These are phyloP conservation scores for Protodeltote pygarga DNA, from an alignment of 2,888 invertebrate genomes.

Conservation along the genomic window DNA sequence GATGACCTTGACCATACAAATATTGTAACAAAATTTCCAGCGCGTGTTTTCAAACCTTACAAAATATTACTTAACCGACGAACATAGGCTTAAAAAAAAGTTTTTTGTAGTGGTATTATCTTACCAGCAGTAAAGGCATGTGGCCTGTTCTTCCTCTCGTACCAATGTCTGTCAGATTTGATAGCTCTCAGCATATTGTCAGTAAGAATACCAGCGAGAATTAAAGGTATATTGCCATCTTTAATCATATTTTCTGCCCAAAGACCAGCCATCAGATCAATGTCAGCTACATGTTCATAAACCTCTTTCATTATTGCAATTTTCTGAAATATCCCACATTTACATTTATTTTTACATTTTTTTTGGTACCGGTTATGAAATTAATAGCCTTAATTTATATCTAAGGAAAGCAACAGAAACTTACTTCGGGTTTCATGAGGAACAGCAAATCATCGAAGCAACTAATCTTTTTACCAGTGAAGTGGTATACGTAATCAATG, in stretches of 20 bases:
- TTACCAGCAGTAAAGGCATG: constrained; percentile 62
- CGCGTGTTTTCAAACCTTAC: no score
- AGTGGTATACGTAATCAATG: constrained; percentile 7
- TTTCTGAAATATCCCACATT: constrained; percentile 52
- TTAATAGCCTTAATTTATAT: not conserved
- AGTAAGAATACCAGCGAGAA: constrained; percentile 94
- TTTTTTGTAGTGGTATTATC: no score
- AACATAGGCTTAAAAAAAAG: not conserved
- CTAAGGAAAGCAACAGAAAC: not conserved
- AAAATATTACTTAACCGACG: not conserved
- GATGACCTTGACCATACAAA: no score
- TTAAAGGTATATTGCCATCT: constrained; percentile 94
- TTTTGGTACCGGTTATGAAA: not conserved
- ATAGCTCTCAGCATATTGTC: constrained; percentile 93
- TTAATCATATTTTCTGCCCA: constrained; percentile 91
- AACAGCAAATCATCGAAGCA: constrained; percentile 85
- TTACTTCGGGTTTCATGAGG: constrained; percentile 2
- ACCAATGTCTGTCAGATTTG: constrained; percentile 94
- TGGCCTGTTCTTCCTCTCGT: constrained; percentile 58
- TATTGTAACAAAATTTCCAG: no score
- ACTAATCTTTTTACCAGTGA: constrained; percentile 53
- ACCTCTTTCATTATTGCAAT: constrained; percentile 48
- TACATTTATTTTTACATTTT: not conserved
- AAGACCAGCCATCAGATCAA: constrained; percentile 95
- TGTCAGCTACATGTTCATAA: constrained; percentile 89